Percentiles rank a stretch among this genome's conserved stretches.
Conservation (phyloP, 2,888 invertebrate genomes). For the Eilema sororculum region DNA sequence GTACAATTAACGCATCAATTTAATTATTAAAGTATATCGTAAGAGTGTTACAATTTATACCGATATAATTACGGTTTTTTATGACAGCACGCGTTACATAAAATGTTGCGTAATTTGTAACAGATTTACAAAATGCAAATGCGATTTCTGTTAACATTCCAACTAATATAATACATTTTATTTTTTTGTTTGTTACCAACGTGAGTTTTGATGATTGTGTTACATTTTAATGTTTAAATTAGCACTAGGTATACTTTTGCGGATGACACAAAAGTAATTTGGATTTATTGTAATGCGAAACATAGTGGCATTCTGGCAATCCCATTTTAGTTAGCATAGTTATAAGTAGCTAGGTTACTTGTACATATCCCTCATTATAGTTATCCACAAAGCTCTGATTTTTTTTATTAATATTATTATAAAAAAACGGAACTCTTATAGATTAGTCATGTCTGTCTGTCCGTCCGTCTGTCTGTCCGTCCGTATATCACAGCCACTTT, state of each 20-base stretch:
- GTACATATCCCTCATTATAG: too few relatives aligned
- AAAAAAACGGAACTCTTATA: too few relatives aligned
- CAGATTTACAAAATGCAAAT: slow-evolving; percentile 35
- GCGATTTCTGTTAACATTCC: slow-evolving; percentile 39
- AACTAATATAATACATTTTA: slow-evolving; percentile 28
- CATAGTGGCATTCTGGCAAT: too few relatives aligned
- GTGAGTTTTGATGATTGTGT: slow-evolving; percentile 11
- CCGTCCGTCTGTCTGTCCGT: too few relatives aligned
- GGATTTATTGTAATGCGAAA: too few relatives aligned
- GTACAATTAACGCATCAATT: slow-evolving; percentile 24
- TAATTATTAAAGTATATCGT: slow-evolving; percentile 28
- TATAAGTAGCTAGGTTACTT: too few relatives aligned
- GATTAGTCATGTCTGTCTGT: too few relatives aligned
- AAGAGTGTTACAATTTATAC: slow-evolving; percentile 31
- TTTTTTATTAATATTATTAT: too few relatives aligned
- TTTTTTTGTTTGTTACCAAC: slow-evolving; percentile 21
- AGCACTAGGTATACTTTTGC: not conserved
- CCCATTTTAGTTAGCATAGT: too few relatives aligned
- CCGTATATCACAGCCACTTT: too few relatives aligned
- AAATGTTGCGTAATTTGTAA: slow-evolving; percentile 38
- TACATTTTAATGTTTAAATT: slow-evolving; percentile 18
- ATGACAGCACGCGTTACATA: slow-evolving; percentile 30
- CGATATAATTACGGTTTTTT: slow-evolving; percentile 36
- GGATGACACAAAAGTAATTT: too few relatives aligned
- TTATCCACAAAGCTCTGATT: too few relatives aligned